Conservation (phyloP, 1,140 invertebrate species). For the Chrysoperla carnea region DNA sequence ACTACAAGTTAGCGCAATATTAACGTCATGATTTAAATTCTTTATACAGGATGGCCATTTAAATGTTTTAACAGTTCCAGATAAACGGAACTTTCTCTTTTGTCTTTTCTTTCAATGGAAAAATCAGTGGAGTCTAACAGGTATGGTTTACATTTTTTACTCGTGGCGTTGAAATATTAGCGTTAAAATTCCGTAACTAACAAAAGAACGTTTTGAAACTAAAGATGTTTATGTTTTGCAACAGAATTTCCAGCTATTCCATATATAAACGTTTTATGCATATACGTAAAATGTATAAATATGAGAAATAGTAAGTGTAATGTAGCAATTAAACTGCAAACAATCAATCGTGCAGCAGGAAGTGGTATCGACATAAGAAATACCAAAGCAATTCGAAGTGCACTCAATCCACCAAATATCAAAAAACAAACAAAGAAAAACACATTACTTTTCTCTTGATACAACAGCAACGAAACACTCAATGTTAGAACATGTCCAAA, state of each 20-base stretch:
- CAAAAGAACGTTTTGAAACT: too few relatives aligned
- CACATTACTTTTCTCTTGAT: conserved; percentile 20
- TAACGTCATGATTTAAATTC: too few relatives aligned
- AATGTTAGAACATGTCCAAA: conserved; percentile 28
- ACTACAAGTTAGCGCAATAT: too few relatives aligned
- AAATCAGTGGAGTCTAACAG: too few relatives aligned
- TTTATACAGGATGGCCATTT: too few relatives aligned
- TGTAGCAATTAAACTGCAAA: conserved; percentile 23
- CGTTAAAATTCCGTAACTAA: too few relatives aligned
- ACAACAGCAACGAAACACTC: conserved; percentile 19
- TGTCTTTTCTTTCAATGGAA: too few relatives aligned
- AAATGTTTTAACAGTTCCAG: too few relatives aligned
- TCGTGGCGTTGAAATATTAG: too few relatives aligned
- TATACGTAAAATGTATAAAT: conserved; percentile 28
- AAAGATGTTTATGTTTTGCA: too few relatives aligned
- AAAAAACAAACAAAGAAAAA: conserved; percentile 24
- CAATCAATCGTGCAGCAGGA: conserved; percentile 24
- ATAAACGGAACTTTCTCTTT: too few relatives aligned
- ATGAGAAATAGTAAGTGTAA: conserved; percentile 26
- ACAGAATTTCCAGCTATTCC: not conserved
- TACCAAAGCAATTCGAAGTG: conserved; percentile 23
- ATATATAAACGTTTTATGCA: conserved; percentile 19
- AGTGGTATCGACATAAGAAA: conserved; percentile 22
- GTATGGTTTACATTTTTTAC: too few relatives aligned
- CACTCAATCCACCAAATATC: conserved; percentile 25